Evolutionary conservation across 2,113 vertebrate genomes (phyloP), one percentile per base, ranked within the genome.

Genomic region (Perccottus glenii): DNA sequence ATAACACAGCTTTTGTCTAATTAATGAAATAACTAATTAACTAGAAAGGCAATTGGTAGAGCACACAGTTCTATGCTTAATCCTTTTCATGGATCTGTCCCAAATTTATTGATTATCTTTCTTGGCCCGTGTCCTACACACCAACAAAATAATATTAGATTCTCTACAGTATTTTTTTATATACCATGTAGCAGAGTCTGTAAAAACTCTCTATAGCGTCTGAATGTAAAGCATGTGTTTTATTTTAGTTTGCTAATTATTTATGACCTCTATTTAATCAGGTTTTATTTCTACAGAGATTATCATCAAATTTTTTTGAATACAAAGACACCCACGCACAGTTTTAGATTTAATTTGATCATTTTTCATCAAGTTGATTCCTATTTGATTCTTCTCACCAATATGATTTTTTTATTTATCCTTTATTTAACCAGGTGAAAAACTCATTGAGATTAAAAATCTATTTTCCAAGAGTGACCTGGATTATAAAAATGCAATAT

Each of bases 211-310:
- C 33, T 4, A 3, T 40, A 40, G 11, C 8, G 12, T 36, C 52
- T 55, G 7, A 36, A 36, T 12, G 0, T 51, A 51, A 55, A 14
- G 52, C 52, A 0, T 5, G 32, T 55, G 52, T 15, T 5, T 12
- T 48, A 51, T 55, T 78, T 62, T 48, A 56, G 70, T 66, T 44
- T 61, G 9, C 4, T 9, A 36, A 56, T 56, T 33, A 43, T 33
- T 38, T 16, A 4, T 63, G 61, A 64, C 64, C 65, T 77, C 19
- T 44, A 11, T 59, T 67, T 57, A 52, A 70, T 69, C 68, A 73
- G 59, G 50, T 3, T 27, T 64, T 38, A 75, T 78, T 70, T 57
- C 35, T 38, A 62, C 35, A 50, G 46, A 75, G 49, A 53, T 48
- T 63, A 55, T 47, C 11, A 45, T 53, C 15, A 47, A 2, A 57